Base-by-base conservation (phyloP, 2,888 invertebrate genomes). In the Diaphora mendica region DNA sequence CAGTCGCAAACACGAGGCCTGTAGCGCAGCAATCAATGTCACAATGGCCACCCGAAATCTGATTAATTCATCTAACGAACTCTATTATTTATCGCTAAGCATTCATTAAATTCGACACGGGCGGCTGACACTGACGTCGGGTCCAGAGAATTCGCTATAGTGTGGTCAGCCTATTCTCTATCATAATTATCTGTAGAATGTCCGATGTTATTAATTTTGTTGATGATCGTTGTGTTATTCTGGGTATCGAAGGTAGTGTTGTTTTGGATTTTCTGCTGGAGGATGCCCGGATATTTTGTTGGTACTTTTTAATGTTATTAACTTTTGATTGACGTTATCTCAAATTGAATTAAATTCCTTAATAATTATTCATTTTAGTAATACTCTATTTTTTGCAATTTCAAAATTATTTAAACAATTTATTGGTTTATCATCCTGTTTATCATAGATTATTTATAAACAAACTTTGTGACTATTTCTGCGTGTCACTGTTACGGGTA, bases 11-110 rank as follows among this genome's bases (percentile, higher is more conserved):
- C 77, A 79, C 72, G 73, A 72, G 64, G 77, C 79, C 77, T 78
- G 76, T 80, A 81, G 81, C 84, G 76, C 75, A 83, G 87, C 80
- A 88, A 88, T 89, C 87, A 89, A 72, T 80, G 84, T 82, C 82
- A 88, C 89, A 88, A 88, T 90, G 82, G 82, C 81, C 82, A 77
- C 83, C 86, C 82, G 83, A 89, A 87, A 89, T 87, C 87, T 88
- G 90, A 88, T 91, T 90, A 84, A 84, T 89, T 88, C 88, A 87
- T 86, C 88, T 91, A 91, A 92, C 90, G 89, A 90, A 90, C 85
- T 87, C 91, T 87, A 91, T 91, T 91, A 91, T 91, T 91, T 90
- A 90, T 88, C 85, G 88, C 83, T 85, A 89, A 88, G 86, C 88
- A 89, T 91, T 91, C 90, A 91, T 91, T 92, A 89, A 89, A 90